Evolutionary conservation across 2,888 invertebrate genomes (phyloP).

Genomic region (Aleiodes testaceus): DNA sequence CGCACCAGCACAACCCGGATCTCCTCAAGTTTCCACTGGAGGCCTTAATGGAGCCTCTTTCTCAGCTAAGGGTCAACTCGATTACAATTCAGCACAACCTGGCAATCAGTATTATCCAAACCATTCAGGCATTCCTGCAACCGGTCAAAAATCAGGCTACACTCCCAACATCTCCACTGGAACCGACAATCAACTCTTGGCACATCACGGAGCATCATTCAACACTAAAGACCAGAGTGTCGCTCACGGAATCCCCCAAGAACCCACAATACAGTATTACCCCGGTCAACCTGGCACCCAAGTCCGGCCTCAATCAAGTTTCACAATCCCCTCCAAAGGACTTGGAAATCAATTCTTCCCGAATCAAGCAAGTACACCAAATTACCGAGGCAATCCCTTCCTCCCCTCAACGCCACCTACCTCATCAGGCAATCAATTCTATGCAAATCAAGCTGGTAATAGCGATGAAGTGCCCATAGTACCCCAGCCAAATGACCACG

Average conservation of each 20-base stretch:
- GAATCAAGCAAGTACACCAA: neutral
- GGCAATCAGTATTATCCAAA: conserved; percentile 15
- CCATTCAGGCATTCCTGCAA: neutral
- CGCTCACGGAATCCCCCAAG: neutral
- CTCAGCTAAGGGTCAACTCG: no score
- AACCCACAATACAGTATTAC: neutral
- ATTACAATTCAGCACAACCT: neutral
- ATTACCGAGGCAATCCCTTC: conserved; percentile 9
- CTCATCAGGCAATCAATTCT: conserved; percentile 27
- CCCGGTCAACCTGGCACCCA: neutral
- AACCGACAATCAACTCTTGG: neutral
- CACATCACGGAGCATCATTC: neutral
- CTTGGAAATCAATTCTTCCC: conserved; percentile 13
- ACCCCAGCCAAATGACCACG: conserved; percentile 44
- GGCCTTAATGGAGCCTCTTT: no score
- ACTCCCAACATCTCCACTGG: neutral
- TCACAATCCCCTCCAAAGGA: conserved; percentile 4
- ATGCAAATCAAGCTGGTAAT: conserved; percentile 37
- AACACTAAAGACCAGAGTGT: neutral
- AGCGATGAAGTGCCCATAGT: conserved; percentile 17
- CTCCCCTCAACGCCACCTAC: conserved; percentile 21
- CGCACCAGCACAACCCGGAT: neutral
- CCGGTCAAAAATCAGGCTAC: neutral
- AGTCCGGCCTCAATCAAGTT: no score
- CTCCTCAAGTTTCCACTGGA: neutral